Percentiles rank a stretch among this genome's conserved stretches.
Evolutionary conservation across 2,113 vertebrate genomes (phyloP).

Genomic region (Oryzias melastigma): DNA sequence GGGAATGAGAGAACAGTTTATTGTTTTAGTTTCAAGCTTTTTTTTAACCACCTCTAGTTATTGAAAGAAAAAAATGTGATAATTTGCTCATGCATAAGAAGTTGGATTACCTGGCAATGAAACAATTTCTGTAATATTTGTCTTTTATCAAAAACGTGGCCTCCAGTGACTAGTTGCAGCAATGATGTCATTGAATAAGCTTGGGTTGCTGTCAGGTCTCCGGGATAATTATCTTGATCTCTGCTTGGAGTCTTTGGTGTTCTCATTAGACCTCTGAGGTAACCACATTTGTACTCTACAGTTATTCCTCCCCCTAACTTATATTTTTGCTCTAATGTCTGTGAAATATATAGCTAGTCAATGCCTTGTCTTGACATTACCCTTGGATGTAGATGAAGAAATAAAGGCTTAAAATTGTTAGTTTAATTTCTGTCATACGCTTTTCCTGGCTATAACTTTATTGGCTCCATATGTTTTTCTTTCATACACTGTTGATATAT

Average conservation of each 20-base stretch:
- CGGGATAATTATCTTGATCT: slow-evolving; percentile 50
- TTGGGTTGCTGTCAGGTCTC: slow-evolving; percentile 46
- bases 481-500: slow-evolving; percentile 60
- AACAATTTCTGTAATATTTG: too few species aligned
- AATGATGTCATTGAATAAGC: slow-evolving; percentile 61
- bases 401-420: slow-evolving; percentile 43
- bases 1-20: slow-evolving; percentile 13
- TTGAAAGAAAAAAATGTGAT: neutral
- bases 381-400: slow-evolving; percentile 30
- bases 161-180: slow-evolving; percentile 27
- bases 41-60: slow-evolving; percentile 10
- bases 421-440: slow-evolving; percentile 42
- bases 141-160: slow-evolving; percentile 46
- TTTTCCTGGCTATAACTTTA: slow-evolving; percentile 46
- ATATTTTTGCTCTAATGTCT: slow-evolving; percentile 25
- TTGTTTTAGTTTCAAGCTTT: slow-evolving; percentile 15
- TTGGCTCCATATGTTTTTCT: slow-evolving; percentile 64
- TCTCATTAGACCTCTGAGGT: slow-evolving; percentile 33
- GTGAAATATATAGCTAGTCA: slow-evolving; percentile 16
- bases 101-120: too few species aligned
- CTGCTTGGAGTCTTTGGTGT: slow-evolving; percentile 35
- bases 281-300: slow-evolving; percentile 15
- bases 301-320: slow-evolving; percentile 7
- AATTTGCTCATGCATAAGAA: neutral
- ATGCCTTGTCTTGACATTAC: slow-evolving; percentile 32